A percentile compares a stretch with the other conserved stretches of the same genome.
Evolutionary conservation across 92 coral and sea anemone genomes (phyloP).

Genomic region (Plumapathes pennacea): DNA sequence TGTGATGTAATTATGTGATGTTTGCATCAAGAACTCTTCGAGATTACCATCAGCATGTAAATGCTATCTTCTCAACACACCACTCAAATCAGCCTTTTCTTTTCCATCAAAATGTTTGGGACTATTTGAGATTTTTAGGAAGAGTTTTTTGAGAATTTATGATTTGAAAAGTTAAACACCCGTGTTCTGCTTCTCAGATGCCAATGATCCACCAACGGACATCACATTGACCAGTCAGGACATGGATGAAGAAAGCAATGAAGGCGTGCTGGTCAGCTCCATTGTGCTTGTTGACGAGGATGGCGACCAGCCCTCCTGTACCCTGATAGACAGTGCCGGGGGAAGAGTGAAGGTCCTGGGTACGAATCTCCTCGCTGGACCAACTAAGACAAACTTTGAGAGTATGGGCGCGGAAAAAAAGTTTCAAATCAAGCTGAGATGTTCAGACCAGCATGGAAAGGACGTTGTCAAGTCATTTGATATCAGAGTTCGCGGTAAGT

Average conservation of each 20-base stretch:
- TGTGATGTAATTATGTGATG: no score
- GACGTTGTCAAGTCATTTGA: slow-evolving; percentile 45
- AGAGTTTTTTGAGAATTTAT: no score
- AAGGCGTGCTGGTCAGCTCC: slow-evolving; percentile 54
- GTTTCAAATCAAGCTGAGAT: slow-evolving; percentile 52
- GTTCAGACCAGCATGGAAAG: slow-evolving; percentile 71
- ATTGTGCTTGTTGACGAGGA: slow-evolving; percentile 74
- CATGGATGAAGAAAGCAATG: slow-evolving; percentile 64
- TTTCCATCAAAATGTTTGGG: not conserved
- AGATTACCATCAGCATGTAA: no score
- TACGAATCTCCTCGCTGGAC: slow-evolving; percentile 68
- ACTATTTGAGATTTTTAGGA: no score
- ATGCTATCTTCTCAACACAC: no score
- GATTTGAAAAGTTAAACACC: not conserved
- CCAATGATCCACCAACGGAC: slow-evolving; percentile 87
- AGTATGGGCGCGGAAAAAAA: slow-evolving; percentile 36
- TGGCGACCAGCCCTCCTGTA: slow-evolving; percentile 60
- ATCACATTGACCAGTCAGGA: slow-evolving; percentile 51
- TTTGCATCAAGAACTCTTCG: no score
- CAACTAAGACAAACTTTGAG: slow-evolving; percentile 74
- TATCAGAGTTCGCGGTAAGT: slow-evolving; percentile 65
- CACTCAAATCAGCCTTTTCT: no score
- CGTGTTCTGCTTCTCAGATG: slow-evolving; percentile 45
- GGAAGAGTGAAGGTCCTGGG: slow-evolving; percentile 53
- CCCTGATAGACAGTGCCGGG: slow-evolving; percentile 58